Evolutionary conservation across 2,888 invertebrate species (phyloP).

Genomic region (Andrena marginata): DNA sequence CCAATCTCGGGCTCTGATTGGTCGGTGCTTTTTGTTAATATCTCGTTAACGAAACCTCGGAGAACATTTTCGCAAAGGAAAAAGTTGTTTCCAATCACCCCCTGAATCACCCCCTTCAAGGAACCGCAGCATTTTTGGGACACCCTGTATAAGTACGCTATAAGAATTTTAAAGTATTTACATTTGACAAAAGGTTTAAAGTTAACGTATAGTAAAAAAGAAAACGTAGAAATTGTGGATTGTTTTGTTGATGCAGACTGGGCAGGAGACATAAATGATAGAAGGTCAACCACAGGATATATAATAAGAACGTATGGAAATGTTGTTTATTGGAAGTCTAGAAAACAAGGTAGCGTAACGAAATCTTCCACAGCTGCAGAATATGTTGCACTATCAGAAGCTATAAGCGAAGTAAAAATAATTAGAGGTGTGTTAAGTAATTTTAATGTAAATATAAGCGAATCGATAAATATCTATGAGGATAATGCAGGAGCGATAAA

Average conservation of each 20-base stretch:
- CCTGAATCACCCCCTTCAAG: too few relatives aligned
- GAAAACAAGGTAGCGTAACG: slow-evolving; percentile 21
- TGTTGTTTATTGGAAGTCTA: slow-evolving; percentile 7
- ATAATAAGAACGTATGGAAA: slow-evolving; percentile 8
- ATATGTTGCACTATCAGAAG: slow-evolving; percentile 19
- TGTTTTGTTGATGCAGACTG: too few relatives aligned
- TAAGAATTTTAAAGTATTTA: slow-evolving; percentile 29
- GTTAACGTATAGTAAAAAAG: background rate
- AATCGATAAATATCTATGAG: slow-evolving; percentile 14
- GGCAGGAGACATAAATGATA: too few relatives aligned
- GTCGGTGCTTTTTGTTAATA: too few relatives aligned
- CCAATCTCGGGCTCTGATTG: too few relatives aligned
- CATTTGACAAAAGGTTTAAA: slow-evolving; percentile 25
- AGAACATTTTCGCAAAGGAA: too few relatives aligned
- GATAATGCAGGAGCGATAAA: slow-evolving; percentile 30
- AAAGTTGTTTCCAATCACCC: too few relatives aligned
- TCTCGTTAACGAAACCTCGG: too few relatives aligned
- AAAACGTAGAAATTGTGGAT: background rate
- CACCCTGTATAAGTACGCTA: slow-evolving; percentile 5
- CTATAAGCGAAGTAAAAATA: background rate
- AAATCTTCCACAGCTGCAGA: slow-evolving; percentile 24
- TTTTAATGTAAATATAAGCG: background rate
- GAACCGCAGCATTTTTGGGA: too few relatives aligned
- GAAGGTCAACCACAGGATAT: too few relatives aligned
- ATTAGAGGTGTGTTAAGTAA: background rate